Conservation (phyloP, 1,140 invertebrate genomes). For the Diprion similis region DNA sequence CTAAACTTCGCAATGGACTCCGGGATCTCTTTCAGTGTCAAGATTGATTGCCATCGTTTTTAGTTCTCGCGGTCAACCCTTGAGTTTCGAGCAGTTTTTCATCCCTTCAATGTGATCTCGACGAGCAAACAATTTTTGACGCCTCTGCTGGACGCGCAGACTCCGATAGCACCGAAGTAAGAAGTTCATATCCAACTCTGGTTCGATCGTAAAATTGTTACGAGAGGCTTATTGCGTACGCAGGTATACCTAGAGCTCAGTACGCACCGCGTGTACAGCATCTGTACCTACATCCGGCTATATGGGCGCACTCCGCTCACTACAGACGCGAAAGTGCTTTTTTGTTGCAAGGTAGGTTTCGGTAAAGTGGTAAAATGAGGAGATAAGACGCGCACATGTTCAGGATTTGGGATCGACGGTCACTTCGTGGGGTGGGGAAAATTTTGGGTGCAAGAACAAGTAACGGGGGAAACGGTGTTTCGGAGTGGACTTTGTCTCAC, state of each 20-base stretch:
- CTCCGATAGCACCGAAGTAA: background rate
- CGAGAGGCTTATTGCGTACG: constrained; percentile 42
- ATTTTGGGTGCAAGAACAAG: background rate
- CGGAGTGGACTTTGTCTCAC: background rate
- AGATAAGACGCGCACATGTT: no score
- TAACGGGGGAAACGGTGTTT: no score
- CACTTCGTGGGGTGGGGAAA: background rate
- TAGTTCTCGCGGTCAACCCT: no score
- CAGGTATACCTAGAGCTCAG: constrained; percentile 16
- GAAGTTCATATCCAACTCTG: constrained; percentile 14
- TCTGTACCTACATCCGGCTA: background rate
- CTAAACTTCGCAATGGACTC: background rate
- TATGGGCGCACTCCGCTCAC: background rate
- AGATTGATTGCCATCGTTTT: background rate
- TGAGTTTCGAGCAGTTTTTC: no score
- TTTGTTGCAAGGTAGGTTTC: background rate
- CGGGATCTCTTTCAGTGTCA: background rate
- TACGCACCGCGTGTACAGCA: background rate
- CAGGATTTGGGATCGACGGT: background rate
- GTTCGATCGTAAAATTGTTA: constrained; percentile 50
- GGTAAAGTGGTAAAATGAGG: background rate
- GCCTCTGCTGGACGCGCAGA: background rate
- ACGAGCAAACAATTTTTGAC: background rate
- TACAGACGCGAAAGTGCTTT: constrained; percentile 40
- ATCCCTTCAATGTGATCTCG: background rate